phyloP scores from a whole-genome alignment of 2,113 vertebrate genomes.

The Opisthocomus hoazin region DNA sequence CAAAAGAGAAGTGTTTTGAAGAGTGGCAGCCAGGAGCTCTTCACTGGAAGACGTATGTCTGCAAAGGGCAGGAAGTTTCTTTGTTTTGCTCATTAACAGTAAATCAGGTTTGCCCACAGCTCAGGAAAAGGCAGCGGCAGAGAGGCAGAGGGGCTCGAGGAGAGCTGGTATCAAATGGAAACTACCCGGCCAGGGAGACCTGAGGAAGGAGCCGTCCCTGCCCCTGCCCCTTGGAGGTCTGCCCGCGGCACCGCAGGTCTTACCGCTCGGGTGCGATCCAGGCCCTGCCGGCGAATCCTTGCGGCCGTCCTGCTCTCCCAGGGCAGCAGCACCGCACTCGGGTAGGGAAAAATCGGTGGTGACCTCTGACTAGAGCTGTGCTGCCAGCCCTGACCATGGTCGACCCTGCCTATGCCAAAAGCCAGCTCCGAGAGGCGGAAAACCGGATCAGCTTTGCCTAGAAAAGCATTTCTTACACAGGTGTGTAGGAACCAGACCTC shows the following conservation, averaged over 20 bases:
- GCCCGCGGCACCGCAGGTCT: neutral
- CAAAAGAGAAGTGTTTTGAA: neutral
- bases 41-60: neutral
- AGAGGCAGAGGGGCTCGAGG: neutral
- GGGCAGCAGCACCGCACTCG: neutral
- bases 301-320: too few relatives aligned
- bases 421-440: neutral
- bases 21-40: neutral
- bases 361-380: neutral
- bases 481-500: neutral
- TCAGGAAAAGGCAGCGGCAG: neutral
- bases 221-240: neutral
- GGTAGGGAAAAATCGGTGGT: too few relatives aligned
- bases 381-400: neutral
- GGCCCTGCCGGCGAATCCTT: neutral
- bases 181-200: neutral
- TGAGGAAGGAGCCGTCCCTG: neutral
- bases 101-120: neutral
- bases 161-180: neutral
- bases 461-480: neutral
- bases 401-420: neutral
- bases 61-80: neutral
- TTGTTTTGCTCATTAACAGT: neutral
- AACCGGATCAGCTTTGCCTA: neutral
- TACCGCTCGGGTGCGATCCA: neutral